Base-by-base conservation (phyloP, 2,888 invertebrate genomes). In the Digitonthophagus gazella region DNA sequence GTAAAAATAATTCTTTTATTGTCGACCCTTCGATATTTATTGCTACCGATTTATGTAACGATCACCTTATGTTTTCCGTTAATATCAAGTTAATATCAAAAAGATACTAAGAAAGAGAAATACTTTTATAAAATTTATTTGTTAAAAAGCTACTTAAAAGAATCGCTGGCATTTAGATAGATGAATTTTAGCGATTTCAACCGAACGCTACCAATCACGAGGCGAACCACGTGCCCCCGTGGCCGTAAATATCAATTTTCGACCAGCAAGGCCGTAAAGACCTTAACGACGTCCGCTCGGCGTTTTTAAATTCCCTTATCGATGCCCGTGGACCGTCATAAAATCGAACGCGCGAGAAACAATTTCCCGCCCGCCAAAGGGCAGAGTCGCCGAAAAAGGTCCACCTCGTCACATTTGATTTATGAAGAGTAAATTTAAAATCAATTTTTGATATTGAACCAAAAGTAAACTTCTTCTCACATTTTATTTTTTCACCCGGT, bases 131-230 rank as follows among this genome's bases (percentile, higher is more conserved):
- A 66, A 55, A 19, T 54, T 66, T 66, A 19, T 56, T 16, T 20
- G 65, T 56, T 66, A 55, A 66, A 66, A 66, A 54, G 65, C 54
- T 20, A 56, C 44, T 44, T 66, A 20, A 66, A 66, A 44, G 20
- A 44, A 64, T 18, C 65, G 65, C 28, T 65, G 28, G 8, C 28
- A 65, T 19, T 56, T 20, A 65, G 54, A 65, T 65, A 44, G n/a
- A 6, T n/a, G 54, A 44, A n/a, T 44, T 44, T 44, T 44, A 6
- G 54, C 54, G n/a, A n/a, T 44, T 44, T 57, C 16, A 57, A 57
- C 14, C 57, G 15, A 15, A 57, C 15, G 61, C 11, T 58, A 14
- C 58, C 8, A 58, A 44, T 44, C 28, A 11, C 3, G 28, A 44
- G 28, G 28, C 28, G 28, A 44, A 44, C 28, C 28, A 44, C 58